Evolutionary conservation across 2,113 vertebrate species (phyloP).

Genomic region (Litocranius walleri): DNA sequence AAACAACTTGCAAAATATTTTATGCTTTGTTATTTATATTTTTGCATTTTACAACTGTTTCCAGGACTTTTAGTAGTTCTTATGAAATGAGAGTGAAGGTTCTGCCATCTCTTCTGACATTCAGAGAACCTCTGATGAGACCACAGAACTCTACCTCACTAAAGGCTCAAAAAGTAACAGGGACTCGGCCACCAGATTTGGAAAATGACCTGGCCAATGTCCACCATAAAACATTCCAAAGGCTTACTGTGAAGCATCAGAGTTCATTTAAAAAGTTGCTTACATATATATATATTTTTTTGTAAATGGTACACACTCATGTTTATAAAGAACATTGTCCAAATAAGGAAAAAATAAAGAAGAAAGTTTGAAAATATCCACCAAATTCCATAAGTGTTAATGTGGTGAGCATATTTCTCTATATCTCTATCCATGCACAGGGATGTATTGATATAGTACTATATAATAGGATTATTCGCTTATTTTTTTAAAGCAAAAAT

Average conservation of each 20-base stretch:
- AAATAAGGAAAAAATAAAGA: neutral
- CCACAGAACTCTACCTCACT: neutral
- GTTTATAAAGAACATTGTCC: neutral
- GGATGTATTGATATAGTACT: neutral
- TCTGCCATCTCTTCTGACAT: neutral
- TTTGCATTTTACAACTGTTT: neutral
- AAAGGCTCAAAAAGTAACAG: neutral
- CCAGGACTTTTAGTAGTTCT: neutral
- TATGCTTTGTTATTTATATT: neutral
- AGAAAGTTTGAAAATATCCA: neutral
- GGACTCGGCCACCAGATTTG: neutral
- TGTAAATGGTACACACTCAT: neutral
- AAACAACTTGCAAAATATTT: neutral
- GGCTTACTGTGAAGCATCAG: neutral
- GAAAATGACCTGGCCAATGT: neutral
- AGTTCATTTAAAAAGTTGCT: neutral
- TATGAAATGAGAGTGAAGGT: neutral
- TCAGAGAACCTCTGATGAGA: neutral
- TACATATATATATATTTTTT: neutral
- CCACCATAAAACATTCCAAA: neutral
- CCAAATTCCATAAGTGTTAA: neutral
- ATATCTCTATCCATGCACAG: neutral
- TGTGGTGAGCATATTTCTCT: neutral
- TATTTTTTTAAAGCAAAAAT: neutral
- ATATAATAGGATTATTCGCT: neutral